Base-by-base conservation (phyloP, 2,888 invertebrate species). In the Willowsia nigromaculata region DNA sequence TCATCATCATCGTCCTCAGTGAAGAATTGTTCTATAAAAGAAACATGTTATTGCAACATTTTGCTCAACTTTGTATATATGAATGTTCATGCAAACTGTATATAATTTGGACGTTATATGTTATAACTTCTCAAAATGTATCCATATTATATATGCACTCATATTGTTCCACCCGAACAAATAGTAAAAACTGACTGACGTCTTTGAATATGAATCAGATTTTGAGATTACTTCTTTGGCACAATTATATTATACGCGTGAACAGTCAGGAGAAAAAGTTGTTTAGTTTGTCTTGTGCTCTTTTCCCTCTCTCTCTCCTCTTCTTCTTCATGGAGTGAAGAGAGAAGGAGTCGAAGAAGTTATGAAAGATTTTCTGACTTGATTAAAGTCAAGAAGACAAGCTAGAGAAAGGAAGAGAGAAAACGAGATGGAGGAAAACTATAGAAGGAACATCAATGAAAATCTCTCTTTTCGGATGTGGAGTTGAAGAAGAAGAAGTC, bases 191-290 rank as follows among this genome's bases (percentile, higher is more conserved):
- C 83, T 68, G 68, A 59, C 74, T 85, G 74, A 85, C 40, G 83
- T 82, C 62, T 71, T 33, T 71, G 83, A 83, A 68, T 83, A 83
- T 85, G 85, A 85, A 74, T 85, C 85, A 74, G 85, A 85, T 85
- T 76, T 85, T 76, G 74, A 74, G 74, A 85, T 85, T 85, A 85
- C 59, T 85, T 85, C 85, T 85, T 85, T 76, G 85, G 40, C 85
- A 85, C 85, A 85, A 85, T 85, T 85, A 85, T 85, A 85, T 85
- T 85, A 85, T 74, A 59, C 85, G 85, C 85, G 85, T 85, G 85
- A 85, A 85, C 59, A 85, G 76, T 56, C 74, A 85, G 85, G 37
- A 74, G 71, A 71, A 71, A 68, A 84, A 71, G 71, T 84, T 84
- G 84, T 84, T 84, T 22, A 43, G 65, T 82, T 82, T 82, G 82